Conservation (phyloP, 2,888 invertebrate genomes). For the Bimastos eiseni region DNA sequence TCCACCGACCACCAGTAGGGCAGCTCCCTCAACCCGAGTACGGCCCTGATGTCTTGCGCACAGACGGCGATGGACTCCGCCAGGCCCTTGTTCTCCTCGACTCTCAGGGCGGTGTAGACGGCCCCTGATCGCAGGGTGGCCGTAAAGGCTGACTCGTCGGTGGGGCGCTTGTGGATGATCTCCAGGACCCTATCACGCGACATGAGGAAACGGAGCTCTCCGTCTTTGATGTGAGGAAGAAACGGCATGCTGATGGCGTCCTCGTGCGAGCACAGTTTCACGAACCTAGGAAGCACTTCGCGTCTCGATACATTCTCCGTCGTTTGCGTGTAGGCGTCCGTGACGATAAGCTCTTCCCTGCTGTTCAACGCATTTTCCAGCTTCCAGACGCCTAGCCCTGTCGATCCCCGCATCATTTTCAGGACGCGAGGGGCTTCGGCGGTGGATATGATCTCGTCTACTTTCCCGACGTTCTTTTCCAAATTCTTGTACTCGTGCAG, state of each 20-base stretch:
- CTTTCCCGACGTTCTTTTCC: slow-evolving; percentile 37
- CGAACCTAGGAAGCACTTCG: slow-evolving; percentile 40
- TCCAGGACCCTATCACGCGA: slow-evolving; percentile 40
- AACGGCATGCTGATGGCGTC: slow-evolving; percentile 45
- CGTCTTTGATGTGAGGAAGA: slow-evolving; percentile 42
- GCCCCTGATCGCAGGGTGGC: slow-evolving; percentile 41
- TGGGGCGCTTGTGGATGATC: slow-evolving; percentile 43
- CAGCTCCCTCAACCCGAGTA: slow-evolving; percentile 38
- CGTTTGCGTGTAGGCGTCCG: slow-evolving; percentile 40
- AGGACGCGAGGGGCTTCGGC: slow-evolving; percentile 40
- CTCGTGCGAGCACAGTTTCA: slow-evolving; percentile 37
- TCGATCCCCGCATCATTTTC: slow-evolving; percentile 43
- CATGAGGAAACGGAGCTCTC: slow-evolving; percentile 41
- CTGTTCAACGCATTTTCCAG: slow-evolving; percentile 35
- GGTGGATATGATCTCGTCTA: slow-evolving; percentile 38
- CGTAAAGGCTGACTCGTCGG: slow-evolving; percentile 42
- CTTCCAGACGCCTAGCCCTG: slow-evolving; percentile 38
- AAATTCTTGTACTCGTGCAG: slow-evolving; percentile 38
- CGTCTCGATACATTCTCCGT: slow-evolving; percentile 38
- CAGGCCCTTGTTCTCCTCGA: slow-evolving; percentile 34
- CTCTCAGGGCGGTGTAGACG: slow-evolving; percentile 40
- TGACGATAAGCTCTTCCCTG: slow-evolving; percentile 35
- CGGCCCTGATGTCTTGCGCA: slow-evolving; percentile 37
- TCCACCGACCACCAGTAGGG: slow-evolving; percentile 45
- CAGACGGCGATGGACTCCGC: slow-evolving; percentile 37